These are phyloP conservation scores for Diorhabda elongata DNA, from an alignment of 1,140 invertebrate genomes.

Conservation along the genomic window DNA sequence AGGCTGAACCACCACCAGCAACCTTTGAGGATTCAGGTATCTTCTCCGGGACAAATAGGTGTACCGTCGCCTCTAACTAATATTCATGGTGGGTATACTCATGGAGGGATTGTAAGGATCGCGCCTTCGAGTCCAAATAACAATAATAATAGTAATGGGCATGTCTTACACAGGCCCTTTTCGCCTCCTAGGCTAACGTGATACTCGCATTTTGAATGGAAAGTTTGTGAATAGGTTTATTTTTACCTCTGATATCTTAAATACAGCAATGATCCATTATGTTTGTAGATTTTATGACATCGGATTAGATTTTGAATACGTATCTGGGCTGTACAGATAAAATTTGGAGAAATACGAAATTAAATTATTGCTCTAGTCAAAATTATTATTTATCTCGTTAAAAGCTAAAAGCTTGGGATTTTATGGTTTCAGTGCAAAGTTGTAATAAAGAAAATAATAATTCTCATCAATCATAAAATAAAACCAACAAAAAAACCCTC, in stretches of 20 bases:
- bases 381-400: too few relatives aligned
- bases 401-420: too few relatives aligned
- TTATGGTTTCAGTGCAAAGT: too few relatives aligned
- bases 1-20: constrained; percentile 37
- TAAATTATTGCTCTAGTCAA: too few relatives aligned
- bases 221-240: constrained; percentile 25
- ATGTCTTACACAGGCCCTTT: constrained; percentile 52
- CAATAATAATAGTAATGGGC: constrained; percentile 25
- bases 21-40: constrained; percentile 50
- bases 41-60: constrained; percentile 43
- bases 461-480: too few relatives aligned
- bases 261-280: too few relatives aligned
- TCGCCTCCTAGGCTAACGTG: constrained; percentile 52
- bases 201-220: constrained; percentile 45
- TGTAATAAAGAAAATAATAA: too few relatives aligned
- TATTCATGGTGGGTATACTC: constrained; percentile 32
- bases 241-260: too few relatives aligned
- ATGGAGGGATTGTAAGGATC: constrained; percentile 43
- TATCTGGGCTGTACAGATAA: too few relatives aligned
- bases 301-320: not conserved
- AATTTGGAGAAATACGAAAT: too few relatives aligned
- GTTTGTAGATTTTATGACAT: too few relatives aligned
- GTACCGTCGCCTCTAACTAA: constrained; percentile 35
- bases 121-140: constrained; percentile 38
- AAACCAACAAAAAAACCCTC: too few relatives aligned